These are phyloP conservation scores for Plagodis pulveraria DNA, from an alignment of 2,888 invertebrate species.

Conservation along the genomic window DNA sequence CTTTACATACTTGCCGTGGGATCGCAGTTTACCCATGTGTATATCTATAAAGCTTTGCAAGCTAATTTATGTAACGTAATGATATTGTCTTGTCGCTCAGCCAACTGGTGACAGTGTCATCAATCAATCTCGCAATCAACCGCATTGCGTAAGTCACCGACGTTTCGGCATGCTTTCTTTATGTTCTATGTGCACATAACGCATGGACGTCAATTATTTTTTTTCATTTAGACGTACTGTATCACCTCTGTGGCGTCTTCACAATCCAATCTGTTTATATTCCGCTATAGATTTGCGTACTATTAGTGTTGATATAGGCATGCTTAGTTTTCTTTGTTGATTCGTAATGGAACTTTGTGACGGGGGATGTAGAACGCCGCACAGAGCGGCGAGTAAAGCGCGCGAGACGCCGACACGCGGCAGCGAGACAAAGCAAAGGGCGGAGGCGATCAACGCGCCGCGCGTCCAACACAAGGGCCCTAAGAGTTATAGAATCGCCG, in stretches of 20 bases:
- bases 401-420: slow-evolving; percentile 52
- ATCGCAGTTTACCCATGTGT: slow-evolving; percentile 36
- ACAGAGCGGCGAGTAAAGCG: slow-evolving; percentile 59
- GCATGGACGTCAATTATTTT: slow-evolving; percentile 70
- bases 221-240: slow-evolving; percentile 47
- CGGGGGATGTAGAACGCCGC: slow-evolving; percentile 56
- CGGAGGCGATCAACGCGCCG: slow-evolving; percentile 49
- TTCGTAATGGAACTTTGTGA: slow-evolving; percentile 56
- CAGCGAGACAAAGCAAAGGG: slow-evolving; percentile 52
- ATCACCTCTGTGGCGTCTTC: slow-evolving; percentile 47
- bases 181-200: slow-evolving; percentile 68
- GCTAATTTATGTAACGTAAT: slow-evolving; percentile 79
- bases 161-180: slow-evolving; percentile 66
- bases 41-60: slow-evolving; percentile 68
- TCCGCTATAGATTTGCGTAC: slow-evolving; percentile 24
- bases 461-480: slow-evolving; percentile 64
- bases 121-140: slow-evolving; percentile 96
- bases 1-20: slow-evolving; percentile 36
- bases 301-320: slow-evolving; percentile 32
- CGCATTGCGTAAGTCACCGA: slow-evolving; percentile 94
- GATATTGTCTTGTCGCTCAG: slow-evolving; percentile 87
- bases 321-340: slow-evolving; percentile 52
- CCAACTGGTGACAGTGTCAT: slow-evolving; percentile 96
- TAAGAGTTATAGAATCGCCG: slow-evolving; percentile 75
- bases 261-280: slow-evolving; percentile 30